These are phyloP conservation scores for Abrostola triplasia DNA, from an alignment of 2,888 invertebrate species.

Conservation along the genomic window DNA sequence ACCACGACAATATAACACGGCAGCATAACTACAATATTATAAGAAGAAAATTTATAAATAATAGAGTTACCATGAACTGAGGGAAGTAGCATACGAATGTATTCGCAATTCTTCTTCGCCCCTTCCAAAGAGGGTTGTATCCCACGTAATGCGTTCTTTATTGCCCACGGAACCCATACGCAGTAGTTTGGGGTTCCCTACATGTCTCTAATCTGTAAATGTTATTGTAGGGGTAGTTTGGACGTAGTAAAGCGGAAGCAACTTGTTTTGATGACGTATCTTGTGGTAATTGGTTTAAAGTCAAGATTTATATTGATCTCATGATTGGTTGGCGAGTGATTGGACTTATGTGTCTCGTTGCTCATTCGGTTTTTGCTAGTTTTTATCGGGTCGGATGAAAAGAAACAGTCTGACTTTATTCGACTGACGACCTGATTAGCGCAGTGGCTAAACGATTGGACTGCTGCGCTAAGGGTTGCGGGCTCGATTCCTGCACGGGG, in stretches of 20 bases:
- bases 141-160: slow-evolving; percentile 80
- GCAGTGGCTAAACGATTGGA: no score
- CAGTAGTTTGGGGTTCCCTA: slow-evolving; percentile 72
- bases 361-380: no score
- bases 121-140: slow-evolving; percentile 57
- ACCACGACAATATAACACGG: no score
- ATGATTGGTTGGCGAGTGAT: neutral
- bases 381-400: no score
- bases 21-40: slow-evolving; percentile 11
- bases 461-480: no score
- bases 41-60: slow-evolving; percentile 47
- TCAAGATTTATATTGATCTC: slow-evolving; percentile 1
- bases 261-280: slow-evolving; percentile 38
- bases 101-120: slow-evolving; percentile 58
- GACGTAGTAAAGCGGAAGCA: slow-evolving; percentile 33
- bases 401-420: no score
- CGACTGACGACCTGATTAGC: no score
- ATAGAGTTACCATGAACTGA: slow-evolving; percentile 48
- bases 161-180: slow-evolving; percentile 73
- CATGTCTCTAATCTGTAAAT: slow-evolving; percentile 79
- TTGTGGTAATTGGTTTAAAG: slow-evolving; percentile 28
- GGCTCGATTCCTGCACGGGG: no score
- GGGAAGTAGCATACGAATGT: slow-evolving; percentile 34
- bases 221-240: slow-evolving; percentile 62
- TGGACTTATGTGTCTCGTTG: neutral